Evolutionary conservation across 1,140 invertebrate species (phyloP), one percentile per base, ranked within the genome.

Genomic region (Drosophila nasuta): DNA sequence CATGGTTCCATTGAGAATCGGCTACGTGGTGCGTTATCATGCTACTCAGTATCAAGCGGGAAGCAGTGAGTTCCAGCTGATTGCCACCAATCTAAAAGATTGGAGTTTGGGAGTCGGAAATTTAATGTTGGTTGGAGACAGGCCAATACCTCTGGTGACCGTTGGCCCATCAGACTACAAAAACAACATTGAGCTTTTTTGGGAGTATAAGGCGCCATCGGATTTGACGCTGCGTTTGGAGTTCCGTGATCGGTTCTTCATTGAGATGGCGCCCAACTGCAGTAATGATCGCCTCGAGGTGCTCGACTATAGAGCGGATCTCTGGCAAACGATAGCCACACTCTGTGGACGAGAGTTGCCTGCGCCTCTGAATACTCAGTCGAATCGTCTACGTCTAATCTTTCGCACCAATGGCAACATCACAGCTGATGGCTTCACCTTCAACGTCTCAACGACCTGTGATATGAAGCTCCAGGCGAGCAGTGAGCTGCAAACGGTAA

Each of bases 241-340:
- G 0, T 92, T 92, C 11, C 46, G 41, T 3, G 72, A 54, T 1
- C 93, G 97, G 66, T 97, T 97, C 91, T 94, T 95, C 76, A 91
- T 98, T 6, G 96, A 98, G 93, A 93, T 93, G 30, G 94, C 94
- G 57, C 28, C 77, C 4, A 95, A 95, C 77, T 99, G 98, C 88
- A 93, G 92, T 1, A 96, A 96, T 87, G 97, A 98, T 93, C 97
- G 94, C 86, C 89, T 97, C 5, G 93, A 96, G 91, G 77, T 95
- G 13, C 93, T 89, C 62, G 85, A 93, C 66, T 92, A 81, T 62
- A 73, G 81, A 43, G 80, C 93, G 35, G 91, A 93, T 17, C 28
- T 91, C 8, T 95, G 95, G 94, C 75, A 88, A 62, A 92, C 94
- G 49, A 67, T 96, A 0, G 94, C 93, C 8, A 95, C 93, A 91